These are phyloP conservation scores for Caenorhabditis sp. DNA, from an alignment of 2,888 invertebrate species.

Conservation along the genomic window DNA sequence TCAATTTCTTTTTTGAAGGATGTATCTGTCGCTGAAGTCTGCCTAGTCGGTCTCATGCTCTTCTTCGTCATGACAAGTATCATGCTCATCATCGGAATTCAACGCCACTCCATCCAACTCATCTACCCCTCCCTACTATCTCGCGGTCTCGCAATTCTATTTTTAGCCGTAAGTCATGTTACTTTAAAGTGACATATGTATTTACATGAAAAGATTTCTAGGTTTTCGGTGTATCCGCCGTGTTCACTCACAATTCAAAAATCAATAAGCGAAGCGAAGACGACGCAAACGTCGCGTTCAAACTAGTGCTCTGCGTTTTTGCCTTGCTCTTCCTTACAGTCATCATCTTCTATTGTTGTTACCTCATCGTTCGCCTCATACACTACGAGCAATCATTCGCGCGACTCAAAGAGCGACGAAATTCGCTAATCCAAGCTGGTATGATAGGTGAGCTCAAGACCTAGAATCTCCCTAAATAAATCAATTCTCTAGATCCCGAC, in stretches of 20 bases:
- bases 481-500: conserved; percentile 43
- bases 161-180: conserved; percentile 49
- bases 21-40: conserved; percentile 37
- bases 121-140: conserved; percentile 62
- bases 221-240: conserved; percentile 62
- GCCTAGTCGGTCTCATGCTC: conserved; percentile 44
- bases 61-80: conserved; percentile 48
- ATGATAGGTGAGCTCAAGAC: conserved; percentile 55
- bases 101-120: conserved; percentile 40
- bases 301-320: conserved; percentile 62
- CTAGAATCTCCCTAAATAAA: too few species aligned
- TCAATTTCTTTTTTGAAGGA: conserved; percentile 27
- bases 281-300: conserved; percentile 49
- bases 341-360: conserved; percentile 61
- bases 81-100: conserved; percentile 51
- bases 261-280: conserved; percentile 1
- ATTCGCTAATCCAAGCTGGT: conserved; percentile 59
- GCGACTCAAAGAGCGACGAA: conserved; percentile 50
- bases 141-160: conserved; percentile 56
- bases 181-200: not conserved
- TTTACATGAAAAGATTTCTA: conserved; percentile 9
- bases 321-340: conserved; percentile 60
- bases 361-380: conserved; percentile 59
- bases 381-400: conserved; percentile 52
- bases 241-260: conserved; percentile 44